phyloP scores from a whole-genome alignment of 2,888 invertebrate species.

The Isoperla grammatica region DNA sequence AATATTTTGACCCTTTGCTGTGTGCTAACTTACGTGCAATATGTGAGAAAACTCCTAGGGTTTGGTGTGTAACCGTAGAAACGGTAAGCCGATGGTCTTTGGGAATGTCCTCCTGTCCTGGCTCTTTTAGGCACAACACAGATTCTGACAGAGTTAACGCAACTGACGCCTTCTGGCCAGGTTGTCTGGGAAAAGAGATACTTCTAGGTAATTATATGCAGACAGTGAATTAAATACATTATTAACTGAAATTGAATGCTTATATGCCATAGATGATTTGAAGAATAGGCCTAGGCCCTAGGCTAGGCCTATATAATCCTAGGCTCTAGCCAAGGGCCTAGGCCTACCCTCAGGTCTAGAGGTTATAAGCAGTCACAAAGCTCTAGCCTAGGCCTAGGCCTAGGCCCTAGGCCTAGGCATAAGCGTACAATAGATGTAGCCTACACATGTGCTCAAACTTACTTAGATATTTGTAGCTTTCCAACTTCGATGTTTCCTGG shows the following conservation, averaged over 20 bases:
- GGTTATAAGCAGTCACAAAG: too few relatives aligned
- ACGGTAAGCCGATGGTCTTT: conserved; percentile 89
- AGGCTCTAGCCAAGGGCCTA: too few relatives aligned
- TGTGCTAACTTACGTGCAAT: conserved; percentile 61
- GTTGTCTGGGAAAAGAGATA: conserved; percentile 44
- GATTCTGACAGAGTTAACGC: conserved; percentile 77
- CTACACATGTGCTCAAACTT: conserved; percentile 36
- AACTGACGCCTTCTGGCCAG: conserved; percentile 81
- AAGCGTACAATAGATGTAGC: too few relatives aligned
- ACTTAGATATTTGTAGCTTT: conserved; percentile 80
- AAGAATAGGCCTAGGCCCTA: too few relatives aligned
- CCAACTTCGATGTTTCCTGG: conserved; percentile 91
- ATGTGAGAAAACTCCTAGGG: conserved; percentile 88
- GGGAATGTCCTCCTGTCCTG: conserved; percentile 75
- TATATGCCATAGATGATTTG: too few relatives aligned
- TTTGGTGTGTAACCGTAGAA: conserved; percentile 85
- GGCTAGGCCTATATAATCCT: background rate
- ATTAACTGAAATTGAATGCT: too few relatives aligned
- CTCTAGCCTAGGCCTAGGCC: too few relatives aligned
- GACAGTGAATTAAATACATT: too few relatives aligned
- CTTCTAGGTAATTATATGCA: too few relatives aligned
- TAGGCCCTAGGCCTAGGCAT: too few relatives aligned
- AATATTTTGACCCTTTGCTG: conserved; percentile 1
- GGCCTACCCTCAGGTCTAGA: too few relatives aligned
- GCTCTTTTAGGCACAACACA: conserved; percentile 69